Percentiles rank a stretch among this genome's conserved stretches.
Evolutionary conservation across 2,113 vertebrate species (phyloP).

Genomic region (Pagrus major): DNA sequence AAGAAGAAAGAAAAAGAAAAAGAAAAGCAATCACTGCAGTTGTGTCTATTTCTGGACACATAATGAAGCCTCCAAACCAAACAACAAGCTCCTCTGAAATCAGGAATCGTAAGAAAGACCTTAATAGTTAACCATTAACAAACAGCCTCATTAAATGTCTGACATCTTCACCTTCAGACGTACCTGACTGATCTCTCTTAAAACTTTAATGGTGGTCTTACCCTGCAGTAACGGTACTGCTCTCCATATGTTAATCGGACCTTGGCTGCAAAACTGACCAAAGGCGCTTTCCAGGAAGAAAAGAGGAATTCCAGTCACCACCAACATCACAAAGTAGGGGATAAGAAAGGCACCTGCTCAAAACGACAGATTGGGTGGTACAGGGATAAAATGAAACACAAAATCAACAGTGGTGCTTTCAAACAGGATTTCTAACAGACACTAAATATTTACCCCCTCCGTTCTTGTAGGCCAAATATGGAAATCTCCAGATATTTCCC

Average conservation of each 20-base stretch:
- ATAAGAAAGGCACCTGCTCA: constrained; percentile 94
- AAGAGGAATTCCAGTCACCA: constrained; percentile 90
- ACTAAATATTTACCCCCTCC: constrained; percentile 88
- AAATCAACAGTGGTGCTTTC: not conserved
- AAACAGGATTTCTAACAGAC: not conserved
- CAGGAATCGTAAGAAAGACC: not conserved
- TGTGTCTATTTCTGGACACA: not conserved
- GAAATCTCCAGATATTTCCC: constrained; percentile 97
- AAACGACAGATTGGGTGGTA: not conserved
- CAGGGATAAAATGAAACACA: not conserved
- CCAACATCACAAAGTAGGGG: constrained; percentile 92
- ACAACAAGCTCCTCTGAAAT: constrained; percentile 5
- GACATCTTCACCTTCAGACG: not conserved
- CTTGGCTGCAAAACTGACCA: constrained; percentile 95
- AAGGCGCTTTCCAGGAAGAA: constrained; percentile 96
- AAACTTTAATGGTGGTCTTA: constrained; percentile 60
- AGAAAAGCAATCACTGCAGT: not conserved
- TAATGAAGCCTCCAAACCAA: not conserved
- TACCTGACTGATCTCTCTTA: not conserved
- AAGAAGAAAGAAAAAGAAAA: not conserved
- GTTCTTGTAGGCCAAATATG: constrained; percentile 94
- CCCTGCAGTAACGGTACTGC: constrained; percentile 92
- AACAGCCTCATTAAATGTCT: constrained; percentile 10
- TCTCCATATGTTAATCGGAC: constrained; percentile 92
- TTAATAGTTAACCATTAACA: constrained; percentile 28